Conservation (phyloP, 2,113 vertebrate genomes). For the Oreochromis niloticus region DNA sequence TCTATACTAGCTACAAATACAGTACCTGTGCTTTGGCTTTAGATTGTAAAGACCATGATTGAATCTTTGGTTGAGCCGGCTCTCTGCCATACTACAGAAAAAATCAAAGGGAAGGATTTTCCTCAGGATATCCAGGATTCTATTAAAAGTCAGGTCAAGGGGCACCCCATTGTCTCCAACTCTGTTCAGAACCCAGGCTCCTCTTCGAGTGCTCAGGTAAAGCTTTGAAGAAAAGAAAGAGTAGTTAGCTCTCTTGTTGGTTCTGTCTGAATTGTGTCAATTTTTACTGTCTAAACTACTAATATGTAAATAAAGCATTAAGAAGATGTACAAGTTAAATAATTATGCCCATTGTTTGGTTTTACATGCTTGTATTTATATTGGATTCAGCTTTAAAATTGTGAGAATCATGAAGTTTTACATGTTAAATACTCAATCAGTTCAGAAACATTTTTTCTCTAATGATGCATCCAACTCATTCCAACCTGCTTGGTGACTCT, state of each 20-base stretch:
- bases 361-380: not conserved
- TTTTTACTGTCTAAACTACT: not conserved
- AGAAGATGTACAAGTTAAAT: not conserved
- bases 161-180: constrained; percentile 76
- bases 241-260: not conserved
- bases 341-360: not conserved
- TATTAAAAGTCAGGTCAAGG: constrained; percentile 70
- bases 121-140: constrained; percentile 10
- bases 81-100: too few relatives aligned
- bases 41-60: constrained; percentile 45
- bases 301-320: not conserved
- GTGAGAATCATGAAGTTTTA: not conserved
- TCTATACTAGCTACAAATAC: not conserved
- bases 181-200: constrained; percentile 84
- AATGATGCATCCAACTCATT: not conserved
- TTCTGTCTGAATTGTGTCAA: not conserved
- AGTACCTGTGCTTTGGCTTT: constrained; percentile 63
- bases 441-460: not conserved
- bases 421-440: not conserved
- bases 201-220: constrained; percentile 73
- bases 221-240: constrained; percentile 55
- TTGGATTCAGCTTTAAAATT: not conserved
- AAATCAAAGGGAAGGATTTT: not conserved
- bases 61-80: too few relatives aligned
- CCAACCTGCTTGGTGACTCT: not conserved